phyloP scores from a whole-genome alignment of 1,140 invertebrate species.

The Sminthurides bifidus region DNA sequence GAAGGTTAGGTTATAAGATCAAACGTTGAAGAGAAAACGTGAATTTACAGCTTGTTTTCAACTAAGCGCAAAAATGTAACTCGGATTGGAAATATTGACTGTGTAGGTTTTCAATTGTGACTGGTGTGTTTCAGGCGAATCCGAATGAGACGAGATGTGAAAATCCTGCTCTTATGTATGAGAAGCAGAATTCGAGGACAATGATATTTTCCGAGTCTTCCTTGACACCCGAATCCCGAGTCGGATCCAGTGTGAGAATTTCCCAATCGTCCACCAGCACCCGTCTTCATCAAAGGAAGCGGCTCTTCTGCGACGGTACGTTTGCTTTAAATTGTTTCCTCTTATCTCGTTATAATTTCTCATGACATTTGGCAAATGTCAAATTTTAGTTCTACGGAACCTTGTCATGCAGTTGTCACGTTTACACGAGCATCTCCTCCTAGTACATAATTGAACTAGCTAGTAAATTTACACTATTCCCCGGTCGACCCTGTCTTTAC shows the following conservation, averaged over 20 bases:
- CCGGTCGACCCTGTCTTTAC: too few relatives aligned
- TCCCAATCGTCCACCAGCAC: constrained; percentile 20
- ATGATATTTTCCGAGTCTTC: constrained; percentile 24
- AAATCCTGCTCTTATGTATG: constrained; percentile 5
- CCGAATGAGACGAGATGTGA: background rate
- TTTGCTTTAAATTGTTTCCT: background rate
- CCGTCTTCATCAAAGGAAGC: constrained; percentile 11
- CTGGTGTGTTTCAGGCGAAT: background rate
- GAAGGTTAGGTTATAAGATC: too few relatives aligned
- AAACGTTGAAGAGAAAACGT: too few relatives aligned
- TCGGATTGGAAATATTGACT: too few relatives aligned
- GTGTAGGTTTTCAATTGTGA: constrained; percentile 3
- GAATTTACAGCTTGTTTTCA: too few relatives aligned
- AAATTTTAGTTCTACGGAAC: too few relatives aligned
- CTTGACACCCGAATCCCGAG: constrained; percentile 24
- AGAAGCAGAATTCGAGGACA: constrained; percentile 13
- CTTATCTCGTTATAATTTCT: background rate
- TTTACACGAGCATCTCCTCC: too few relatives aligned
- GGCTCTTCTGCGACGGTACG: constrained; percentile 25
- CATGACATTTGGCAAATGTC: too few relatives aligned
- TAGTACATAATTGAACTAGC: too few relatives aligned
- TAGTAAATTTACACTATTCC: too few relatives aligned
- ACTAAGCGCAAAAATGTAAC: too few relatives aligned
- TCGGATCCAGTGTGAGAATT: constrained; percentile 22
- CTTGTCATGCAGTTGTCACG: too few relatives aligned